Conservation (phyloP, 1,140 invertebrate species). For the Myzus persicae region DNA sequence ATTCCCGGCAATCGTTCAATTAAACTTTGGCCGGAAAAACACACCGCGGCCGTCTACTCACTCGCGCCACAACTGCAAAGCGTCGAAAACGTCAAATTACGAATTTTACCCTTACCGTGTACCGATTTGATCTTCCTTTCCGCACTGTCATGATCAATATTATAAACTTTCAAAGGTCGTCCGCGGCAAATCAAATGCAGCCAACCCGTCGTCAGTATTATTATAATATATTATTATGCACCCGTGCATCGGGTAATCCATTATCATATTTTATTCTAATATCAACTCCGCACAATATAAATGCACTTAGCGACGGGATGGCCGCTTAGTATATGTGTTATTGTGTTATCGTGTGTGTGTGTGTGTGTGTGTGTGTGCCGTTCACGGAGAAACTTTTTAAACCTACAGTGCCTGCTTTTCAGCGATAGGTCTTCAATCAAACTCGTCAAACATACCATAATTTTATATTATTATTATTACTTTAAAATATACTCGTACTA, state of each 20-base stretch:
- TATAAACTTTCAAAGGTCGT: not conserved
- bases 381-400: not conserved
- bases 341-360: not conserved
- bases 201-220: not conserved
- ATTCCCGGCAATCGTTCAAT: slow-evolving; percentile 1
- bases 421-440: not conserved
- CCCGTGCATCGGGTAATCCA: not conserved
- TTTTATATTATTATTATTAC: not conserved
- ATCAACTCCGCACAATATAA: not conserved
- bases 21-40: slow-evolving; percentile 10
- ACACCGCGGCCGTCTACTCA: not conserved
- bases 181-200: not conserved
- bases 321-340: too few species aligned
- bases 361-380: not conserved
- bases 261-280: not conserved
- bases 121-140: not conserved
- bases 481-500: too few species aligned
- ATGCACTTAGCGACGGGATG: not conserved
- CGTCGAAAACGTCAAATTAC: slow-evolving; percentile 26
- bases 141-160: not conserved
- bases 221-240: not conserved
- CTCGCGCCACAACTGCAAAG: not conserved
- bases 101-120: not conserved
- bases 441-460: not conserved
- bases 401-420: too few species aligned